phyloP scores from a whole-genome alignment of 1,140 invertebrate species.

The Caerostris darwini region DNA sequence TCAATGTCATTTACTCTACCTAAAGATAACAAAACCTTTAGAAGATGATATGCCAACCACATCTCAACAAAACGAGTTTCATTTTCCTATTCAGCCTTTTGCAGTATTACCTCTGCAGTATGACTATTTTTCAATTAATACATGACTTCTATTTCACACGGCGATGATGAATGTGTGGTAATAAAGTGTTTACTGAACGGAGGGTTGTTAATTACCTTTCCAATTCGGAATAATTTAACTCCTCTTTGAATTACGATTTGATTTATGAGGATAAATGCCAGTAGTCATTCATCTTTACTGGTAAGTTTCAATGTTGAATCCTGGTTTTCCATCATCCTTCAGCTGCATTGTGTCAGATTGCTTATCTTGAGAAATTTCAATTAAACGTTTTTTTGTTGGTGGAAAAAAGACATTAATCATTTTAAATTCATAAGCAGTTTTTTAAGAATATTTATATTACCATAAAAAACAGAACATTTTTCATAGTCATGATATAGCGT shows the following conservation, averaged over 20 bases:
- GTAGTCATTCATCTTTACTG: background rate
- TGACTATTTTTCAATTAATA: conserved; percentile 11
- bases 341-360: background rate
- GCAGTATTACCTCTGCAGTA: background rate
- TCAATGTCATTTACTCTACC: too few species aligned
- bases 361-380: conserved; percentile 6
- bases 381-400: background rate
- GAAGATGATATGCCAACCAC: background rate
- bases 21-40: background rate
- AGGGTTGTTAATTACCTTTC: conserved; percentile 50
- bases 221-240: conserved; percentile 25
- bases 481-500: too few species aligned
- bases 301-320: background rate
- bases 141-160: background rate
- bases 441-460: background rate
- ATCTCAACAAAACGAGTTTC: background rate
- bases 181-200: conserved; percentile 35
- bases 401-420: background rate
- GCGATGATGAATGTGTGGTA: conserved; percentile 30
- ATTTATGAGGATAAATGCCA: conserved; percentile 54
- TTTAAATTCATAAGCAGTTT: background rate
- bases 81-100: background rate
- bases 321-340: background rate
- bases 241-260: conserved; percentile 50
- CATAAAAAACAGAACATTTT: too few species aligned